These are phyloP conservation scores for Syngnathus acus DNA, from an alignment of 2,797 vertebrate genomes.

Conservation along the genomic window DNA sequence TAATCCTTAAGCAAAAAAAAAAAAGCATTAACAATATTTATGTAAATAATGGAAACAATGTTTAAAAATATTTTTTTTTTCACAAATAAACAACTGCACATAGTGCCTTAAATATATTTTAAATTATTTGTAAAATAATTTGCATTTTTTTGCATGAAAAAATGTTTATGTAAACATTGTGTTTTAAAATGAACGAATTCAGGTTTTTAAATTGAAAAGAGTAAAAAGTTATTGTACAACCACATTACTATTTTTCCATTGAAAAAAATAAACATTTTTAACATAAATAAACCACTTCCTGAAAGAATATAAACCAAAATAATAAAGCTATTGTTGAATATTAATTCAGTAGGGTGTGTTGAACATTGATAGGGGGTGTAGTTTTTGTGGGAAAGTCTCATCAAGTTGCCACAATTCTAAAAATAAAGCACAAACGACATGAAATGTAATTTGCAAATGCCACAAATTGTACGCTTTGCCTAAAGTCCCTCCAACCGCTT, in stretches of 20 bases:
- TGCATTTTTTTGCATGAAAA: too few species aligned
- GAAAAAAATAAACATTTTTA: too few species aligned
- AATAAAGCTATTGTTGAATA: too few species aligned
- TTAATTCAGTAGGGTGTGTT: background rate
- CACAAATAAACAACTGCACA: background rate
- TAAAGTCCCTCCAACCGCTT: background rate
- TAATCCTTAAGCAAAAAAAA: background rate
- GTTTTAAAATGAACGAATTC: background rate
- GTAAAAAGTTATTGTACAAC: too few species aligned
- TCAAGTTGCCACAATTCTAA: background rate
- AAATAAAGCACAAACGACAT: background rate
- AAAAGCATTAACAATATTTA: background rate
- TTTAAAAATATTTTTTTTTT: background rate
- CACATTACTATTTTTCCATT: too few species aligned
- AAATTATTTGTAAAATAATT: too few species aligned
- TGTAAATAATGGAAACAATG: background rate
- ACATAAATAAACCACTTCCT: too few species aligned
- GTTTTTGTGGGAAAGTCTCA: background rate
- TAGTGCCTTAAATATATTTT: too few species aligned
- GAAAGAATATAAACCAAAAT: too few species aligned
- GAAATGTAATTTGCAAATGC: slow-evolving; percentile 1
- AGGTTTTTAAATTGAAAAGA: background rate
- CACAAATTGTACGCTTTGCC: background rate
- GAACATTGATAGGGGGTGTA: background rate
- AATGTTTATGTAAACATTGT: too few species aligned